Evolutionary conservation across 2,797 vertebrate genomes (phyloP), one percentile per base, ranked within the genome.

Genomic region (Chaenodraco wilsoni): DNA sequence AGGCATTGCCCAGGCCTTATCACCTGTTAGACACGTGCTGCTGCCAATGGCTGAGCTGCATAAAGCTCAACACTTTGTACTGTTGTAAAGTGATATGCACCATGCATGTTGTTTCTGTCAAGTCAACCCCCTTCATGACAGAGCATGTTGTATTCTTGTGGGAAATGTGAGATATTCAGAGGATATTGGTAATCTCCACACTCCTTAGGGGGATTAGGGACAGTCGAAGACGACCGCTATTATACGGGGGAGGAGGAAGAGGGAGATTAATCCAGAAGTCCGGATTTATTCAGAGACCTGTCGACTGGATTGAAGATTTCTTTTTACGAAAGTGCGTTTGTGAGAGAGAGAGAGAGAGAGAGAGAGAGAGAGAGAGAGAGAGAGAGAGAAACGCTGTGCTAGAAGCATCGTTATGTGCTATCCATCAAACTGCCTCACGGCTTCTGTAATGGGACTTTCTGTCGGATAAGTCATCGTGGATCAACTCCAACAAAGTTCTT

Each of bases 121-220:
- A 68, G 45, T 15, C 31, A 44, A 69, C 62, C 0, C 58, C 46
- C 58, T 65, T 41, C 33, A 73, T 50, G 68, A 69, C 74, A 66
- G n/a, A 45, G 43, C 17, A 45, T 62, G 65, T 62, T 19, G 69
- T 58, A 58, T 88, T 86, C 77, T 69, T 83, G 77, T 48, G 71
- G 78, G 83, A 85, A 88, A 88, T 84, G 74, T 23, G 71, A 86
- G 79, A 80, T 86, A 82, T 83, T 80, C 76, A 63, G 82, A 84
- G 85, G 84, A 90, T 92, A 69, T 79, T 21, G 49, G 78, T 92
- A 91, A 91, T 91, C 90, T 92, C 81, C 69, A 74, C 74, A 81
- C 82, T 90, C 85, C 77, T 87, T 74, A 70, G 50, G 17, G 70
- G 85, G 91, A 93, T 93, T 92, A 93, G 81, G 88, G 90, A 33